Percentiles rank a stretch among this genome's conserved stretches.
These are phyloP conservation scores for Periophthalmus modestus DNA, from an alignment of 2,113 vertebrate species.

Conservation along the genomic window DNA sequence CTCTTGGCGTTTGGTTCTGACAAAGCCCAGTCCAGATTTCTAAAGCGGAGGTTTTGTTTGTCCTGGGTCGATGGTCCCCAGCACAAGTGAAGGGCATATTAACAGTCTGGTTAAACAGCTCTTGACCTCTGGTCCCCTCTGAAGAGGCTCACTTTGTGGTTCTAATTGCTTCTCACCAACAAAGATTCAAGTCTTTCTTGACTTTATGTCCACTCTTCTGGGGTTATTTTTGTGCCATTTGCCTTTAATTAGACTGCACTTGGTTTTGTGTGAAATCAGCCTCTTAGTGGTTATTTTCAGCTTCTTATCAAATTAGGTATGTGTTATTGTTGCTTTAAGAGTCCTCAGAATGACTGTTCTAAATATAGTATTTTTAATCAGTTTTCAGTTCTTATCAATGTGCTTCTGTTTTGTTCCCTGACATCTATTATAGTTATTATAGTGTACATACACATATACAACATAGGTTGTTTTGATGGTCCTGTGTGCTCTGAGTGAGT, in stretches of 20 bases:
- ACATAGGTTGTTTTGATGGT: slow-evolving; percentile 12
- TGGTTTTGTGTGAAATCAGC: slow-evolving; percentile 8
- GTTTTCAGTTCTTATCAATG: slow-evolving; percentile 8
- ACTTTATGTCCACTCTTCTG: slow-evolving; percentile 44
- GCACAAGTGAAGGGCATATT: slow-evolving; percentile 52
- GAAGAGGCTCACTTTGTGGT: slow-evolving; percentile 43
- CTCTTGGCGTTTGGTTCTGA: slow-evolving; percentile 7
- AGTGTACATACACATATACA: slow-evolving; percentile 10
- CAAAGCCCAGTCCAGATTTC: slow-evolving; percentile 27
- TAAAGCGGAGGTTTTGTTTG: slow-evolving; percentile 45
- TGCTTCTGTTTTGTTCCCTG: background rate
- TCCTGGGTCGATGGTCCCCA: slow-evolving; percentile 29
- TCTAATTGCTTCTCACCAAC: slow-evolving; percentile 64
- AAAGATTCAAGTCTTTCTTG: slow-evolving; percentile 40
- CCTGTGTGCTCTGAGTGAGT: slow-evolving; percentile 15
- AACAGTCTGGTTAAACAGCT: slow-evolving; percentile 53
- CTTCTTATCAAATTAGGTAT: slow-evolving; percentile 19
- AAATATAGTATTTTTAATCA: background rate
- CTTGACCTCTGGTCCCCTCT: slow-evolving; percentile 48
- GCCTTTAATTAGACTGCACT: slow-evolving; percentile 18
- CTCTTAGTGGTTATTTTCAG: slow-evolving; percentile 15
- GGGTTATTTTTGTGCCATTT: slow-evolving; percentile 42
- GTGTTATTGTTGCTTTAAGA: slow-evolving; percentile 23
- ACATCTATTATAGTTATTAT: background rate
- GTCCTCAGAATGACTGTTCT: background rate